Base-by-base conservation (phyloP, 2,888 invertebrate genomes). In the Diogma glabrata region DNA sequence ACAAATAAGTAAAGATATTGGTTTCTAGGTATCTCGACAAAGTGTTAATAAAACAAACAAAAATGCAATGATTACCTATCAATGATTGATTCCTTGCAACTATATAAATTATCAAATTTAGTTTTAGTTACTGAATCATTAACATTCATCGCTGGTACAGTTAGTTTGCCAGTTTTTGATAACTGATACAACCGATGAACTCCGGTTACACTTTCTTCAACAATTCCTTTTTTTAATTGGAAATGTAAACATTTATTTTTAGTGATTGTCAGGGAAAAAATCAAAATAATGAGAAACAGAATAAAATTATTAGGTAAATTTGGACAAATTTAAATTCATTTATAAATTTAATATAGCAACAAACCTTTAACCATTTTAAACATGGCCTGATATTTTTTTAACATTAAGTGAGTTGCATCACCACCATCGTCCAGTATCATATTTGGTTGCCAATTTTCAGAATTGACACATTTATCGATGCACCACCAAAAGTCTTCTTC, bases 401-500 rank as follows among this genome's bases (percentile, higher is more conserved):
- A 78, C 89, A 95, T 92, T 53, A 93, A 77, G 69, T 95, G 93
- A 0, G 95, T 95, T 36, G 94, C 92, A 72, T 96, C 96, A 0
- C 96, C 96, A 0, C 96, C 96, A 67, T 96, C 95, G 65, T 96
- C 96, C 56, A 96, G 73, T 61, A 96, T 94, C 89, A 96, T 92
- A 70, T 97, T 97, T 4, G 96, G 95, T 63, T 92, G 91, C 96
- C 96, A 97, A 61, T 84, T 82, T 58, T 90, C 87, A 0, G 84
- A 80, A 59, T 89, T 89, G 3, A 96, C 84, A 68, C 95, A 94
- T 64, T 88, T 88, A 71, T 96, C 95, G 60, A 96, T 96, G 66
- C 94, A 94, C 95, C 95, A 96, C 96, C 96, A 96, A 72, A 96
- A 96, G 62, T 96, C 96, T 64, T 96, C 95, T 67, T 96, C 96